Evolutionary conservation across 2,797 vertebrate genomes (phyloP).

Genomic region (Sebastes vulpes): DNA sequence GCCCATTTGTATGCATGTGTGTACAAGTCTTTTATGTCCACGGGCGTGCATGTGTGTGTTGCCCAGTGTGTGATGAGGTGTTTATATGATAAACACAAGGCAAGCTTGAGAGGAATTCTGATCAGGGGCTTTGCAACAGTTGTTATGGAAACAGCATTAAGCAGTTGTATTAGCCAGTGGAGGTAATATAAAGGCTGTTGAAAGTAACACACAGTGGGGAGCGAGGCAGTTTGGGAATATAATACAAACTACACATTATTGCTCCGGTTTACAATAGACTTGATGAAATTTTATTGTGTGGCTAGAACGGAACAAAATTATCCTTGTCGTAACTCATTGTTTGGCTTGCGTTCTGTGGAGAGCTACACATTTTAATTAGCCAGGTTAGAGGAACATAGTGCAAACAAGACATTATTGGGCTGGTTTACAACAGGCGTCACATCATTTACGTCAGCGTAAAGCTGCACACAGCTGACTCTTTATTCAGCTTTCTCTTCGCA

Average conservation of each 20-base stretch:
- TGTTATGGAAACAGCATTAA: slow-evolving; percentile 87
- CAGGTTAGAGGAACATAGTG: slow-evolving; percentile 49
- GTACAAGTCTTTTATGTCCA: slow-evolving; percentile 66
- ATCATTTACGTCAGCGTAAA: slow-evolving; percentile 42
- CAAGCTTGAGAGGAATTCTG: slow-evolving; percentile 84
- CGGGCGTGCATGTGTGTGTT: slow-evolving; percentile 60
- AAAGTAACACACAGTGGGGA: slow-evolving; percentile 76
- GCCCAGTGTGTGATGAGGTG: slow-evolving; percentile 77
- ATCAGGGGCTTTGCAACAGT: slow-evolving; percentile 88
- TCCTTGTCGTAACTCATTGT: slow-evolving; percentile 53
- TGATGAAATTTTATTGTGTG: slow-evolving; percentile 67
- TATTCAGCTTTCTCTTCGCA: not conserved
- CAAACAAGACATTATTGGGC: slow-evolving; percentile 63
- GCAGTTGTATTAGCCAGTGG: slow-evolving; percentile 79
- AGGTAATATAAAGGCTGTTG: slow-evolving; percentile 83
- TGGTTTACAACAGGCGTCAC: slow-evolving; percentile 45
- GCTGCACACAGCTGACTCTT: not conserved
- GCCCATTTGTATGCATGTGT: slow-evolving; percentile 68
- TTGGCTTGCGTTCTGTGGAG: slow-evolving; percentile 33
- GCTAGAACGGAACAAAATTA: slow-evolving; percentile 62
- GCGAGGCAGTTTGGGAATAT: slow-evolving; percentile 69
- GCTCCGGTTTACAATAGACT: slow-evolving; percentile 65
- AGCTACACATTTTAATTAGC: slow-evolving; percentile 68
- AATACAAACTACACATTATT: slow-evolving; percentile 75
- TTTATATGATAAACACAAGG: slow-evolving; percentile 85